Base-by-base conservation (phyloP, 2,888 invertebrate genomes). In the Thera britannica region DNA sequence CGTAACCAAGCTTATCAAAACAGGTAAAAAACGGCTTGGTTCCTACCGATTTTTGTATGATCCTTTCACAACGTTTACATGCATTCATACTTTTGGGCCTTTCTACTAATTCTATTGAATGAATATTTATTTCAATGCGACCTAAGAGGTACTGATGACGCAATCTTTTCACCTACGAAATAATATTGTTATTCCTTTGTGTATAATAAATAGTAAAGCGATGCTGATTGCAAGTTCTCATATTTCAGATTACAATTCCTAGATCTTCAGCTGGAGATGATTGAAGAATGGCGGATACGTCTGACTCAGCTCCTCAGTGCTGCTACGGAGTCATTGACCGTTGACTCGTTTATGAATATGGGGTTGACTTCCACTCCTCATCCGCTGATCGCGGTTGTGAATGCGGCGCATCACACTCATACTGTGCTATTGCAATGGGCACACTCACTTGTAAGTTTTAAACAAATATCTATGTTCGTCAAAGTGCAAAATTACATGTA, bases 281-380 rank as follows among this genome's bases (percentile, higher is more conserved):
- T 99, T 65, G 99, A 99, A 79, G 98, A 98, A 84, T 98, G 97
- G 93, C 95, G 98, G 44, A 95, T 98, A 11, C 95, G 99, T 58
- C 93, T 99, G 58, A 95, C 97, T 6, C 99, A 99, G 87, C 88
- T 98, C 58, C 94, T 92, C 64, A 83, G 83, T 61, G 93, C 92
- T 1, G 87, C 90, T 0, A 69, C 81, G 3, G 80, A 77, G 1
- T 71, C 79, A 0, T 77, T 92, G 34, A 71, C 78, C 0, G 80
- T 83, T 4, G 86, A 88, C 55, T 80, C 89, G 4, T 89, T 90
- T 78, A 74, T 90, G 9, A 63, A 68, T 54, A 60, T 57, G 60
- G 66, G 59, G 49, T 54, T 61, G 1, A 66, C 61, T 49, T 35
- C 56, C 3, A 49, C 57, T 0, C 74, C 95, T 96, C 79, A 95